Percentiles rank a stretch among this genome's conserved stretches.
Evolutionary conservation across 2,888 invertebrate species (phyloP).

Genomic region (Vannuccia rotundouncinata): DNA sequence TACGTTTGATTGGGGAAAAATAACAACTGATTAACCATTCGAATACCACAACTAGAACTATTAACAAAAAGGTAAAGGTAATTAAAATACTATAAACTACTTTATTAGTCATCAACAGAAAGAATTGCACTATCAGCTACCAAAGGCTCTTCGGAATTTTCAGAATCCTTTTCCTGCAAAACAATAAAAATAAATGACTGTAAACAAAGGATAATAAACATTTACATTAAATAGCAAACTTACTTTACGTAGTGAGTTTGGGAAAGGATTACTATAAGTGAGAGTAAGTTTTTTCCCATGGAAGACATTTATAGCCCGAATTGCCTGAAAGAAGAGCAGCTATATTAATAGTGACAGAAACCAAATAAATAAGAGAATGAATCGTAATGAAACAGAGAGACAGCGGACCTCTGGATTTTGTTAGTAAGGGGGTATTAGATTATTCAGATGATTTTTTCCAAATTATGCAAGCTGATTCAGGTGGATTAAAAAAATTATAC

Average conservation of each 20-base stretch:
- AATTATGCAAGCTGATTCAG: too few relatives aligned
- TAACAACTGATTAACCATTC: too few relatives aligned
- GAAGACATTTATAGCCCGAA: neutral
- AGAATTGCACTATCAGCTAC: neutral
- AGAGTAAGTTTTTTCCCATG: slow-evolving; percentile 7
- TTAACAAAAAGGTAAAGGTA: neutral
- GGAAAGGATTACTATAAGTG: neutral
- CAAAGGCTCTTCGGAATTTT: neutral
- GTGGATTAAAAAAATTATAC: neutral
- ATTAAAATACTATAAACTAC: neutral
- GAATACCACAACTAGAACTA: too few relatives aligned
- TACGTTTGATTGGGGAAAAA: too few relatives aligned
- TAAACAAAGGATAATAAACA: neutral
- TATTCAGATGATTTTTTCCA: too few relatives aligned
- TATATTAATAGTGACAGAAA: too few relatives aligned
- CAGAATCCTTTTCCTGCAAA: neutral
- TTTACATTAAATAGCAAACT: neutral
- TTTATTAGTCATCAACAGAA: neutral
- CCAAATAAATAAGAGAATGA: too few relatives aligned
- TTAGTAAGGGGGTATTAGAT: too few relatives aligned
- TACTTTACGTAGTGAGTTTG: neutral
- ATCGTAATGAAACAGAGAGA: too few relatives aligned
- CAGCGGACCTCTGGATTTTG: too few relatives aligned
- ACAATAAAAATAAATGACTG: too few relatives aligned
- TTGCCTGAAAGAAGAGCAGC: neutral